These are phyloP conservation scores for Autographa gamma DNA, from an alignment of 2,888 invertebrate species.

Conservation along the genomic window DNA sequence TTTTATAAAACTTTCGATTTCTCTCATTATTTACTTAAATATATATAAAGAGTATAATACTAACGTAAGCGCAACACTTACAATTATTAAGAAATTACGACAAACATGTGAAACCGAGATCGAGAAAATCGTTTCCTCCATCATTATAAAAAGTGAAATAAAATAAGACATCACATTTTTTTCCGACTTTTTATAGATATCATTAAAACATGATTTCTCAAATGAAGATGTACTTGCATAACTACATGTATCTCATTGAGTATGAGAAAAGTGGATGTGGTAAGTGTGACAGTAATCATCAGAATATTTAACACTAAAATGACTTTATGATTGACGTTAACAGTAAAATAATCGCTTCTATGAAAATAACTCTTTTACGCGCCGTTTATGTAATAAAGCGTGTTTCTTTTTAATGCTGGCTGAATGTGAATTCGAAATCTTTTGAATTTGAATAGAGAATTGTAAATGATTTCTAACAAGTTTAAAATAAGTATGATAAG, in stretches of 20 bases:
- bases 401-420: slow-evolving; percentile 12
- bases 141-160: slow-evolving; percentile 7
- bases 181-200: slow-evolving; percentile 8
- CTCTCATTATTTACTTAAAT: too few species aligned
- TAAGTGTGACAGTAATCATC: slow-evolving; percentile 43
- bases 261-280: slow-evolving; percentile 30
- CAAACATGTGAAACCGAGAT: not conserved
- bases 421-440: not conserved
- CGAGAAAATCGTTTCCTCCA: not conserved
- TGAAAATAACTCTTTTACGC: slow-evolving; percentile 28
- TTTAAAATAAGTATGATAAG: too few species aligned
- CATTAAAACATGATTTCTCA: not conserved
- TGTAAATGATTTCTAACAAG: too few species aligned
- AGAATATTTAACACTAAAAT: slow-evolving; percentile 53
- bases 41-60: too few species aligned
- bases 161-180: slow-evolving; percentile 17
- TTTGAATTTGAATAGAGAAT: not conserved
- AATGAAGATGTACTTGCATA: slow-evolving; percentile 28
- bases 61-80: too few species aligned
- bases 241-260: slow-evolving; percentile 25
- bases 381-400: slow-evolving; percentile 35
- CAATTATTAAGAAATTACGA: not conserved
- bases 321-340: slow-evolving; percentile 60
- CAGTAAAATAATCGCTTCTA: slow-evolving; percentile 50
- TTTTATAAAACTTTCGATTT: not conserved